Conservation (phyloP, 2,113 vertebrate species). For the Ictidomys tridecemlineatus region DNA sequence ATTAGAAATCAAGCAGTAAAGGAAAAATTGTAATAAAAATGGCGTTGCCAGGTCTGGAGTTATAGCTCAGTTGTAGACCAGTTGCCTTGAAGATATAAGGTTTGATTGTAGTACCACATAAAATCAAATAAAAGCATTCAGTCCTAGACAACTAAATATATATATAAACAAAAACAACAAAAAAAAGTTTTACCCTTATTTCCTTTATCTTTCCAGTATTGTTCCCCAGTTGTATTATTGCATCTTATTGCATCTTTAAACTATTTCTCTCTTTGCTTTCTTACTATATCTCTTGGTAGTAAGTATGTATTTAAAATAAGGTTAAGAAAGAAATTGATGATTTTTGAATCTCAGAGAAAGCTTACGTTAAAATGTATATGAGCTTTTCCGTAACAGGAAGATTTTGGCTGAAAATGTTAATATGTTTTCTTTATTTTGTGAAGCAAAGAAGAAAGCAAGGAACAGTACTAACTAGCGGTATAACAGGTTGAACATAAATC, state of each 20-base stretch:
- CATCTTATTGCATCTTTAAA: conserved; percentile 30
- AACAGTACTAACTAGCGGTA: conserved; percentile 27
- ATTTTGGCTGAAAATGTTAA: conserved; percentile 37
- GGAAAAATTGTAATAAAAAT: not conserved
- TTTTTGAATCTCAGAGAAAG: not conserved
- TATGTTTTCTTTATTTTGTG: conserved; percentile 38
- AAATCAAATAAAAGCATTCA: no score
- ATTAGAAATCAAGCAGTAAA: not conserved
- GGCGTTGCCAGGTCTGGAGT: not conserved
- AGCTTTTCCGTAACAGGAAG: conserved; percentile 14
- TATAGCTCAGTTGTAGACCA: no score
- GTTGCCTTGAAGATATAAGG: no score
- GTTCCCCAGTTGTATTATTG: not conserved
- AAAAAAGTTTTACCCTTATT: not conserved
- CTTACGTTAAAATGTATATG: not conserved
- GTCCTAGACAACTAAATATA: no score
- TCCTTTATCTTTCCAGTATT: not conserved
- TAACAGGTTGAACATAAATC: conserved; percentile 24
- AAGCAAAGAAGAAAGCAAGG: conserved; percentile 22
- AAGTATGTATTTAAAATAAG: conserved; percentile 41
- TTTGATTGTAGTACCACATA: no score
- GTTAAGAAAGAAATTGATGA: not conserved
- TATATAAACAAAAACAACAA: no score
- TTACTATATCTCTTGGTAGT: not conserved
- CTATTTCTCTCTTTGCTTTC: not conserved